These are phyloP conservation scores for Ctenochaetus hawaiiensis DNA, from an alignment of 2,797 vertebrate species.

Conservation along the genomic window DNA sequence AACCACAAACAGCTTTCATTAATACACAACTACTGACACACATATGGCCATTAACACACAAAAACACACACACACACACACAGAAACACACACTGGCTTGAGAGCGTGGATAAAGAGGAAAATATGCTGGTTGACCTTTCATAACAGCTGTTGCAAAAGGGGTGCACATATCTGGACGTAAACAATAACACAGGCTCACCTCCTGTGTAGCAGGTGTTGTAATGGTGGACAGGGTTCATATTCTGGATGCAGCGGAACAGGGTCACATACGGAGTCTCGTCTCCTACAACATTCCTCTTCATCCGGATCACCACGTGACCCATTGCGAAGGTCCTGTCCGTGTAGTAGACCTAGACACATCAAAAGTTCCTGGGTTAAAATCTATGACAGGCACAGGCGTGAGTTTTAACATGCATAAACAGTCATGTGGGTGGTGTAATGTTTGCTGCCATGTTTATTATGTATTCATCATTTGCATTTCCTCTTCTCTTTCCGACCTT, in stretches of 20 bases:
- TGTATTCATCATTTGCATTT: constrained; percentile 26
- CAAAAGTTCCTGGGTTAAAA: constrained; percentile 1
- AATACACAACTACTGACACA: background rate
- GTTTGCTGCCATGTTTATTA: constrained; percentile 6
- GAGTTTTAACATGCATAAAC: background rate
- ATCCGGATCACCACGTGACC: constrained; percentile 94
- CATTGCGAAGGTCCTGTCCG: constrained; percentile 91
- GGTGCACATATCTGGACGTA: constrained; percentile 13
- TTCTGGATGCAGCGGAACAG: constrained; percentile 96
- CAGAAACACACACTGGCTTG: constrained; percentile 7
- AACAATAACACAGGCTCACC: constrained; percentile 80
- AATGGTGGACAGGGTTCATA: constrained; percentile 90
- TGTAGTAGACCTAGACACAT: constrained; percentile 91
- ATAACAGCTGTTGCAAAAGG: constrained; percentile 31
- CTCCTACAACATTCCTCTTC: constrained; percentile 92
- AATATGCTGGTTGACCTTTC: constrained; percentile 8
- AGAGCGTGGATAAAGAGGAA: constrained; percentile 10
- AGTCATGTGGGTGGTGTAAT: background rate
- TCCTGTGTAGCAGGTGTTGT: constrained; percentile 97
- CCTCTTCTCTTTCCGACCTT: constrained; percentile 40
- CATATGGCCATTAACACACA: background rate
- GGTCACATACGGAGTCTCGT: constrained; percentile 90
- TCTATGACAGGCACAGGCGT: background rate
- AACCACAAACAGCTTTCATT: background rate
- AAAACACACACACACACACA: background rate